These are phyloP conservation scores for Oryzaephilus surinamensis DNA, from an alignment of 1,140 invertebrate genomes.

Conservation along the genomic window DNA sequence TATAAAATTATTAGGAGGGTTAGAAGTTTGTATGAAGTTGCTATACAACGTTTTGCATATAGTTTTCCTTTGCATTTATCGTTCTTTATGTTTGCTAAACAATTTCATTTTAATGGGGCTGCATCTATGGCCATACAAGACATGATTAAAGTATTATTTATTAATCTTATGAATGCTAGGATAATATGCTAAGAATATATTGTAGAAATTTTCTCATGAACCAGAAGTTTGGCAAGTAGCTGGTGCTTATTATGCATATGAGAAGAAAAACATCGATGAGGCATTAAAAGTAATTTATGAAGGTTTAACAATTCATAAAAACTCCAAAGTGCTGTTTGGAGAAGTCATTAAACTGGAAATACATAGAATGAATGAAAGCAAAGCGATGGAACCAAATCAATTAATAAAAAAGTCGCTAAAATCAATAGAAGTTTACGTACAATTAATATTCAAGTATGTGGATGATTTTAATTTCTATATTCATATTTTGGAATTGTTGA, in stretches of 20 bases:
- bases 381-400: neutral
- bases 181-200: neutral
- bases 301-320: constrained; percentile 15
- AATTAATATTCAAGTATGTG: constrained; percentile 13
- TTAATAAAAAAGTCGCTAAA: constrained; percentile 1
- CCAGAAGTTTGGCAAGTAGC: constrained; percentile 17
- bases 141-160: constrained; percentile 21
- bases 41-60: constrained; percentile 17
- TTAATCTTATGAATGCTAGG: neutral
- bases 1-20: constrained; percentile 21
- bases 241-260: constrained; percentile 12
- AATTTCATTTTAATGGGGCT: constrained; percentile 12
- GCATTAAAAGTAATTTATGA: constrained; percentile 8
- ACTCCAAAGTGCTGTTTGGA: constrained; percentile 10
- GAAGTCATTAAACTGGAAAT: constrained; percentile 16
- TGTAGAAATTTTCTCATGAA: constrained; percentile 14
- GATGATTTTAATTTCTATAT: constrained; percentile 16
- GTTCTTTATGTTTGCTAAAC: constrained; percentile 25
- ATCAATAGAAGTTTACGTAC: constrained; percentile 7
- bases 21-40: constrained; percentile 21
- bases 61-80: constrained; percentile 17
- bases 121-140: constrained; percentile 16
- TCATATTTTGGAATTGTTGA: constrained; percentile 16
- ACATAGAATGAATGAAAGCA: neutral
- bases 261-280: constrained; percentile 10